phyloP scores from a whole-genome alignment of 2,888 invertebrate genomes.

The Caenorhabditis virilis region DNA sequence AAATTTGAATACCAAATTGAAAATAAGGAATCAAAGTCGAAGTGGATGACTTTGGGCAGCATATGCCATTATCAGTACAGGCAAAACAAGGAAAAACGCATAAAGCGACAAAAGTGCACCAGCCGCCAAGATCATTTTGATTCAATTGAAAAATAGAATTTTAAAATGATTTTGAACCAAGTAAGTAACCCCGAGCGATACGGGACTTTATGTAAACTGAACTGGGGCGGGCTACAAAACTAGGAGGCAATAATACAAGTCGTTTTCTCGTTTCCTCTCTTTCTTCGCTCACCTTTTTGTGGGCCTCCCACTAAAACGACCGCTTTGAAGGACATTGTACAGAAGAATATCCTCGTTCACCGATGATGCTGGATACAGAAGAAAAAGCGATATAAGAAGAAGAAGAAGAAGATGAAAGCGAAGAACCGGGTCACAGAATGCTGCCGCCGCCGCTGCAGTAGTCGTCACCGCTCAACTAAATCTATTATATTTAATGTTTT shows the following conservation, averaged over 20 bases:
- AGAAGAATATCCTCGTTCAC: conserved; percentile 2
- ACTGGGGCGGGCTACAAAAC: no score
- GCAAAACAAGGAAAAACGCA: conserved; percentile 63
- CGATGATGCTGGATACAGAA: not conserved
- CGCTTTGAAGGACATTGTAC: conserved; percentile 73
- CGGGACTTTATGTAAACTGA: not conserved
- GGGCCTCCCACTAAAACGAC: conserved; percentile 91
- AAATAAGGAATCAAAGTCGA: conserved; percentile 27
- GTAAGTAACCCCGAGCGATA: no score
- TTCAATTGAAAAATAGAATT: not conserved
- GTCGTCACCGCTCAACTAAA: no score
- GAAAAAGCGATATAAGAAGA: not conserved
- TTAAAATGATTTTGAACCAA: not conserved
- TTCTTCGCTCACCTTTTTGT: conserved; percentile 80
- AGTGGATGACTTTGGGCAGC: conserved; percentile 53
- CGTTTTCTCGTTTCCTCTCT: no score
- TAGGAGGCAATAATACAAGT: no score
- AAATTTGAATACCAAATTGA: conserved; percentile 1
- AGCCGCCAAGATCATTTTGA: conserved; percentile 60
- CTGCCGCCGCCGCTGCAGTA: no score
- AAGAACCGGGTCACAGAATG: no score
- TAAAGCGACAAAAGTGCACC: conserved; percentile 63
- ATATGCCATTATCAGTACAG: conserved; percentile 58
- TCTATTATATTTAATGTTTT: no score
- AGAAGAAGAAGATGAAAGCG: not conserved